Percentiles rank a stretch among this genome's conserved stretches.
Evolutionary conservation across 1,140 invertebrate species (phyloP).

Genomic region (Carposina sasakii): DNA sequence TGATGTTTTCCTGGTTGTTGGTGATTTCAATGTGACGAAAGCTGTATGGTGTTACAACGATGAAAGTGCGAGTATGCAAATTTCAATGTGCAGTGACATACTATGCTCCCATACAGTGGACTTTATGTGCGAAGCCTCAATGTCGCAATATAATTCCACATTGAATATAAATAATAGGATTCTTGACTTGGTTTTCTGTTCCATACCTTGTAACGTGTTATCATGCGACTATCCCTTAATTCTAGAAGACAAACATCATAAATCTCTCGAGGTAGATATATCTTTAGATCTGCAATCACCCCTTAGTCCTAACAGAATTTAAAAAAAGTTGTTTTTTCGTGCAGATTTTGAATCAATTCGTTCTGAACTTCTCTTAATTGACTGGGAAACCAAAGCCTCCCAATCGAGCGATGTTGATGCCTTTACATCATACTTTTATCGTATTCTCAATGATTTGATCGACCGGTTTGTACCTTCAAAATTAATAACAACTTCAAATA

Average conservation of each 20-base stretch:
- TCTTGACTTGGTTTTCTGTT: slow-evolving; percentile 10
- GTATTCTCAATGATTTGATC: neutral
- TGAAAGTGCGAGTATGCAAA: neutral
- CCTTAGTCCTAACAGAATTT: neutral
- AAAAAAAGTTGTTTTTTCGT: slow-evolving; percentile 5
- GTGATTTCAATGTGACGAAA: slow-evolving; percentile 11
- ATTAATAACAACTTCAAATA: neutral
- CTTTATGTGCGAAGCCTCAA: slow-evolving; percentile 4
- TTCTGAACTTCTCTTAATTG: neutral
- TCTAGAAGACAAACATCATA: slow-evolving; percentile 8
- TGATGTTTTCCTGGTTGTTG: slow-evolving; percentile 6
- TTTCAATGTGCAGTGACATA: neutral
- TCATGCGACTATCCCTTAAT: neutral
- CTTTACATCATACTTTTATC: neutral
- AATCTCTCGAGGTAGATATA: slow-evolving; percentile 2
- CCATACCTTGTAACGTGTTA: neutral
- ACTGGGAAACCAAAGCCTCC: neutral
- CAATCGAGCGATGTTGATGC: neutral
- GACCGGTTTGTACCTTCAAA: slow-evolving; percentile 4
- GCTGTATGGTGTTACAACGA: slow-evolving; percentile 9
- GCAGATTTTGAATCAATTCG: slow-evolving; percentile 7
- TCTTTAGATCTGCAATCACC: neutral
- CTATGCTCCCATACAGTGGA: neutral
- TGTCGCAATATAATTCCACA: slow-evolving; percentile 4
- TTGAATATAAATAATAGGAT: slow-evolving; percentile 3